Evolutionary conservation across 2,888 invertebrate species (phyloP).

Genomic region (Drosophila diplacantha): DNA sequence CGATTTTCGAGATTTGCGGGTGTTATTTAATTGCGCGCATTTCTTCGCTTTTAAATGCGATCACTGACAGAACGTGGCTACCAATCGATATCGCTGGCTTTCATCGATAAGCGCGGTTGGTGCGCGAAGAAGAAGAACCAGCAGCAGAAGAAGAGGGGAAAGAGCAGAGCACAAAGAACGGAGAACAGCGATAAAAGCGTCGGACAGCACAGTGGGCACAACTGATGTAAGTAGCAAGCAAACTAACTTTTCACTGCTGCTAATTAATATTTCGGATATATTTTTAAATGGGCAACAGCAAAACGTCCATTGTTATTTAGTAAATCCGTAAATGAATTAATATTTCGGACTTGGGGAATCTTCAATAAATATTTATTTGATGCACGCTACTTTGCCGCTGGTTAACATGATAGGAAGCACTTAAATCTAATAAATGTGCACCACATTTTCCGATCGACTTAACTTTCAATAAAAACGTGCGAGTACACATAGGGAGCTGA

Average conservation of each 20-base stretch:
- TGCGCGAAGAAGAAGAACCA: slow-evolving; percentile 4
- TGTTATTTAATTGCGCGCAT: slow-evolving; percentile 33
- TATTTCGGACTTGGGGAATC: background rate
- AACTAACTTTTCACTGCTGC: background rate
- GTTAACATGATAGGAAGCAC: slow-evolving; percentile 10
- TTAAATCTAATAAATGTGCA: background rate
- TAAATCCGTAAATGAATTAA: background rate
- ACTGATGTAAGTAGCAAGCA: background rate
- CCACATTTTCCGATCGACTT: slow-evolving; percentile 10
- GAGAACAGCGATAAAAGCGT: slow-evolving; percentile 19
- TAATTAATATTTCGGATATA: background rate
- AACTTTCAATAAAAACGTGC: background rate
- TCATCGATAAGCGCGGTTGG: slow-evolving; percentile 13
- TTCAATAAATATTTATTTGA: background rate
- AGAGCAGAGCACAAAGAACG: slow-evolving; percentile 11
- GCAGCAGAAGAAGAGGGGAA: background rate
- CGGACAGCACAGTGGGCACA: slow-evolving; percentile 13
- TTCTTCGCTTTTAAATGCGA: slow-evolving; percentile 22
- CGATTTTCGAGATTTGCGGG: slow-evolving; percentile 33
- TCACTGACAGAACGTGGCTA: slow-evolving; percentile 5
- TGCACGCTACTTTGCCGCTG: slow-evolving; percentile 3
- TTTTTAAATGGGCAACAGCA: background rate
- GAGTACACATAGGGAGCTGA: background rate
- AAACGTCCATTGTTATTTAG: background rate
- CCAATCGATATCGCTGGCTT: slow-evolving; percentile 16